Conservation (phyloP, 2,888 invertebrate species). For the Chrysodeixis includens region DNA sequence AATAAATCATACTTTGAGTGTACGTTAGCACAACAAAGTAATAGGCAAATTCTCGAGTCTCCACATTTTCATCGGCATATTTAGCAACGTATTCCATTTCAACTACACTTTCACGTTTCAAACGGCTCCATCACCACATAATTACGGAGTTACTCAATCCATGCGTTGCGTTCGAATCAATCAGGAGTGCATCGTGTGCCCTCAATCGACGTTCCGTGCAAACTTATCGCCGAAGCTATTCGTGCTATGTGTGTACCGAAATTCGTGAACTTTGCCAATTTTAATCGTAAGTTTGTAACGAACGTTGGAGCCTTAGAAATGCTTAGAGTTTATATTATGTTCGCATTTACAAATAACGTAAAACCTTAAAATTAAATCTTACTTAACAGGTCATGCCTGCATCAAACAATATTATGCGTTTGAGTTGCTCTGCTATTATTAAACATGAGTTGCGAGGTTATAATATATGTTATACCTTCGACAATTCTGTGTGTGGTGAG, state of each 20-base stretch:
- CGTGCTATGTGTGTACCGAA: slow-evolving; percentile 16
- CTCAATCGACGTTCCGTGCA: slow-evolving; percentile 49
- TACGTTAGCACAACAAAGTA: no score
- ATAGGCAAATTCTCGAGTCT: no score
- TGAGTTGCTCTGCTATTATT: no score
- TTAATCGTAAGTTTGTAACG: slow-evolving; percentile 37
- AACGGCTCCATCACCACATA: slow-evolving; percentile 11
- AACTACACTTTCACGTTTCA: neutral
- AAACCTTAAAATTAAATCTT: no score
- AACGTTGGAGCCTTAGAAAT: slow-evolving; percentile 27
- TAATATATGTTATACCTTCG: no score
- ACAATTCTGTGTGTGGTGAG: no score
- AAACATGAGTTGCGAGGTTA: no score
- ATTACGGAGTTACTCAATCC: slow-evolving; percentile 12
- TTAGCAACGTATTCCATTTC: neutral
- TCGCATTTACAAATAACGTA: no score
- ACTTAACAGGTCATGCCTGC: no score
- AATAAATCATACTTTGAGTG: no score
- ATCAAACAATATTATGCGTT: no score
- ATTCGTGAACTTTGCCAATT: slow-evolving; percentile 37
- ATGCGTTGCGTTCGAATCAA: slow-evolving; percentile 31
- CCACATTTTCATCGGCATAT: neutral
- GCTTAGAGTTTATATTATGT: no score
- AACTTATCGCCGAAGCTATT: slow-evolving; percentile 25
- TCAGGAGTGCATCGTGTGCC: slow-evolving; percentile 44